Percentiles rank a stretch among this genome's conserved stretches.
Evolutionary conservation across 2,888 invertebrate genomes (phyloP).

Genomic region (Listrodromus nycthemerus): DNA sequence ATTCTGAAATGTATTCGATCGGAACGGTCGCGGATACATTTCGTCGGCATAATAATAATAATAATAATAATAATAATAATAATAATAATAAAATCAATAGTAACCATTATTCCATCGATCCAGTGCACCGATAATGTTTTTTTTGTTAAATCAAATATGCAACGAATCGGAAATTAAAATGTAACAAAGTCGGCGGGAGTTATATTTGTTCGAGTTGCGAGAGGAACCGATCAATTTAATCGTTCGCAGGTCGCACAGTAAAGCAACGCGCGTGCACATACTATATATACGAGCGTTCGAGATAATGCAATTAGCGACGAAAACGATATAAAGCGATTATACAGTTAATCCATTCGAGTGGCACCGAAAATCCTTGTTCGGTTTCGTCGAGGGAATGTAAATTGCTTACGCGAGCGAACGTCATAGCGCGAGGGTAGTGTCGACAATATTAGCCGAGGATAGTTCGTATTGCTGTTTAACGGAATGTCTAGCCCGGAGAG

Average conservation of each 20-base stretch:
- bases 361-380: not conserved
- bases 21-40: too few species aligned
- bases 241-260: not conserved
- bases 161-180: not conserved
- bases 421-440: not conserved
- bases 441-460: not conserved
- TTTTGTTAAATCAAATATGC: too few species aligned
- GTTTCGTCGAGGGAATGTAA: not conserved
- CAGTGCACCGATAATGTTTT: too few species aligned
- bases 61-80: too few species aligned
- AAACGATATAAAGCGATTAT: not conserved
- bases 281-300: not conserved
- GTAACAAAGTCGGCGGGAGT: not conserved
- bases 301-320: not conserved
- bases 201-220: not conserved
- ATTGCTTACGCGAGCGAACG: conserved; percentile 6
- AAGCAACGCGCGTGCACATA: not conserved
- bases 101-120: too few species aligned
- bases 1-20: too few species aligned
- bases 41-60: too few species aligned
- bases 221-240: not conserved
- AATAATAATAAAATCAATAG: too few species aligned
- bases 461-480: not conserved
- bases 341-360: conserved; percentile 1
- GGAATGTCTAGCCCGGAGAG: too few species aligned